Percentiles rank a stretch among this genome's conserved stretches.
Conservation (phyloP, 2,113 vertebrate species). For the Ia io region DNA sequence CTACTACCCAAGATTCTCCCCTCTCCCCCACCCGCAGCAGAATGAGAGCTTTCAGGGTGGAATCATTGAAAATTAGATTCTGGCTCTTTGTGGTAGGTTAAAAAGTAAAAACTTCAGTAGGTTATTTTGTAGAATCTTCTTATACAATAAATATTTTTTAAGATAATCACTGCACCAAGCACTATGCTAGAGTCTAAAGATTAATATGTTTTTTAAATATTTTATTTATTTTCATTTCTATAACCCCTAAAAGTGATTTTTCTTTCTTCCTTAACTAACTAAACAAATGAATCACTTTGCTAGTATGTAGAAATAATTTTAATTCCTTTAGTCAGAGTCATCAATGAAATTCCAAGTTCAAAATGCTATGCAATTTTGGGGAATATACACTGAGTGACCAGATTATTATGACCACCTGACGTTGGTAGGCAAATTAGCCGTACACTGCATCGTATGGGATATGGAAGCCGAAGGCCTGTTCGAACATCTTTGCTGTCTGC, state of each 20-base stretch:
- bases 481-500: too few relatives aligned
- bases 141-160: not conserved
- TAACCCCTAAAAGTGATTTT: not conserved
- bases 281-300: not conserved
- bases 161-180: not conserved
- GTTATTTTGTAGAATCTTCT: not conserved
- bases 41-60: not conserved
- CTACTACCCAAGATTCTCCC: not conserved
- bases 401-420: too few relatives aligned
- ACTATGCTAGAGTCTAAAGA: not conserved
- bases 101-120: not conserved
- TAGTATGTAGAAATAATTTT: not conserved
- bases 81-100: not conserved
- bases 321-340: not conserved
- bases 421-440: too few relatives aligned
- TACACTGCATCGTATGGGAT: too few relatives aligned
- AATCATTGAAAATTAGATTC: not conserved
- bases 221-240: not conserved
- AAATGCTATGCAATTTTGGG: not conserved
- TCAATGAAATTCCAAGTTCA: not conserved
- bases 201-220: not conserved
- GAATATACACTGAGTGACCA: not conserved
- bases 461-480: too few relatives aligned
- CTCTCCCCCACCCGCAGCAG: not conserved
- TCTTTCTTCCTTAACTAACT: not conserved